These are phyloP conservation scores for Megalopta genalis DNA, from an alignment of 1,140 invertebrate genomes.

Conservation along the genomic window DNA sequence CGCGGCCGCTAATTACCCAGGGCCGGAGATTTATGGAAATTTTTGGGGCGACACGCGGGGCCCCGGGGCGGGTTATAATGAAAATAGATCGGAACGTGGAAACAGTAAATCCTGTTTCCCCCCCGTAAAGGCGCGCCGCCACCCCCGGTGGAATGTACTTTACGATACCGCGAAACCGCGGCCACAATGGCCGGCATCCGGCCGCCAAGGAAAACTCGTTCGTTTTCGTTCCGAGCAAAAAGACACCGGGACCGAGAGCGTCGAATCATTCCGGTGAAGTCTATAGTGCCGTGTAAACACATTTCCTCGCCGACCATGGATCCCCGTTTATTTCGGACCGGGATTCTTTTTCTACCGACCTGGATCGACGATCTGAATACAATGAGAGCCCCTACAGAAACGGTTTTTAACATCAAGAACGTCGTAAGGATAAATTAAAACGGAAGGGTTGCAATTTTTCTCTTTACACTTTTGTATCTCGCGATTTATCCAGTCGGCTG, in stretches of 20 bases:
- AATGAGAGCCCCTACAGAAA: too few relatives aligned
- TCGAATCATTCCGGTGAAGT: slow-evolving; percentile 36
- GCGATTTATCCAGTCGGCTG: too few relatives aligned
- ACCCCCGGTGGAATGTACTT: slow-evolving; percentile 27
- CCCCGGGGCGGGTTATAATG: slow-evolving; percentile 11
- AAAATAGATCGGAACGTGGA: slow-evolving; percentile 51
- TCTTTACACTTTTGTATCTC: too few relatives aligned
- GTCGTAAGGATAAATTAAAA: too few relatives aligned
- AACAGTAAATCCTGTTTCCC: slow-evolving; percentile 37
- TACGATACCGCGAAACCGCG: slow-evolving; percentile 36
- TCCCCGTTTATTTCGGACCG: slow-evolving; percentile 27
- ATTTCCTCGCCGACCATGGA: slow-evolving; percentile 4
- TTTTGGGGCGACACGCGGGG: slow-evolving; percentile 1
- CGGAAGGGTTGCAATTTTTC: too few relatives aligned
- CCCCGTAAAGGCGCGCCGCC: too few relatives aligned
- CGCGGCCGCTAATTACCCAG: slow-evolving; percentile 25
- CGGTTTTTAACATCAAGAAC: too few relatives aligned
- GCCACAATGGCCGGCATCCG: slow-evolving; percentile 10
- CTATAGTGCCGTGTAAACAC: slow-evolving; percentile 46
- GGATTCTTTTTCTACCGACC: too few relatives aligned
- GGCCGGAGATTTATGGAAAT: slow-evolving; percentile 46
- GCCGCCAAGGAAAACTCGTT: slow-evolving; percentile 45
- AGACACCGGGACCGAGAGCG: slow-evolving; percentile 14
- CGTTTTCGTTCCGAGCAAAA: slow-evolving; percentile 42
- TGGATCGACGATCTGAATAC: too few relatives aligned